Percentiles rank a stretch among this genome's conserved stretches.
Conservation (phyloP, 2,888 invertebrate species). For the Eristalinus aeneus region DNA sequence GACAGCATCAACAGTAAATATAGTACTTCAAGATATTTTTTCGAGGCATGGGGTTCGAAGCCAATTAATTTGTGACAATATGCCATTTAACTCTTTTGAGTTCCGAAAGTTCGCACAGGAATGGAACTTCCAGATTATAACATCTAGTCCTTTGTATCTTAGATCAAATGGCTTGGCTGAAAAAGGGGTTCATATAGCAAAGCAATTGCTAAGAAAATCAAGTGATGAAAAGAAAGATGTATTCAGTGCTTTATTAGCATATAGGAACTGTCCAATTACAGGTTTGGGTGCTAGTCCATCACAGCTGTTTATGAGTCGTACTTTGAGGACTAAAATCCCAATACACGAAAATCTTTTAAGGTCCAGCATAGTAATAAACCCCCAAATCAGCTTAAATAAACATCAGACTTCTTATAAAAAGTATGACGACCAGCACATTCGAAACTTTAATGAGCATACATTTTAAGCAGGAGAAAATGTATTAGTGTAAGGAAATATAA, state of each 20-base stretch:
- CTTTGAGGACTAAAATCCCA: not conserved
- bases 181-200: not conserved
- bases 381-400: not conserved
- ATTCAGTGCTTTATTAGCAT: not conserved
- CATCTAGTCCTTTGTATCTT: no score
- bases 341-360: not conserved
- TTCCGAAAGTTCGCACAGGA: no score
- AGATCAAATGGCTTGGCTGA: no score
- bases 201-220: not conserved
- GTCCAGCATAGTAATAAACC: not conserved
- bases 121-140: no score
- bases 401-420: not conserved
- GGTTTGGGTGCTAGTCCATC: not conserved
- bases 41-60: not conserved
- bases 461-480: not conserved
- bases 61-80: not conserved
- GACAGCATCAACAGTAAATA: not conserved
- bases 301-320: not conserved
- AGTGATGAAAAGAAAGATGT: not conserved
- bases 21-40: not conserved
- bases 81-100: slow-evolving; percentile 3
- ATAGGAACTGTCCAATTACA: not conserved
- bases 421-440: not conserved
- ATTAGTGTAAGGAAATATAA: not conserved
- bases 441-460: not conserved